phyloP scores from a whole-genome alignment of 2,888 invertebrate species.

The Spodoptera picta region DNA sequence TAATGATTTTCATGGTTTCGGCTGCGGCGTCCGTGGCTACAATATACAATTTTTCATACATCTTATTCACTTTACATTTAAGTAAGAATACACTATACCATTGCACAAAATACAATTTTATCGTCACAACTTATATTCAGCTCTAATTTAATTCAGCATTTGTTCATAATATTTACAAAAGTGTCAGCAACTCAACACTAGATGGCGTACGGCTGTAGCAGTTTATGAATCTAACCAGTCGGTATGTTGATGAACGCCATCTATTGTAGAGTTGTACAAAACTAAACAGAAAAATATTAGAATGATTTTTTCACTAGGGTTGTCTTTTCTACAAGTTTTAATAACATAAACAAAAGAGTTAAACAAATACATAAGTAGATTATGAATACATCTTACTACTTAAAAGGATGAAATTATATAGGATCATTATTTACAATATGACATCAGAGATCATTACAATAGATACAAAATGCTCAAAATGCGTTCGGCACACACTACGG shows the following conservation, averaged over 20 bases:
- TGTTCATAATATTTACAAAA: slow-evolving; percentile 57
- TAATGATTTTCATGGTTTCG: slow-evolving; percentile 74
- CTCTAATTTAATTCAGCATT: slow-evolving; percentile 45
- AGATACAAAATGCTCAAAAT: slow-evolving; percentile 58
- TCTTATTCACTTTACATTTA: slow-evolving; percentile 58
- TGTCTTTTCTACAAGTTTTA: slow-evolving; percentile 57
- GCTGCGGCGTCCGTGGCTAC: slow-evolving; percentile 75
- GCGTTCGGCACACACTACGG: slow-evolving; percentile 46
- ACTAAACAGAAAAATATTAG: slow-evolving; percentile 49
- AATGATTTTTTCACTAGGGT: slow-evolving; percentile 52
- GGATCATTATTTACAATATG: slow-evolving; percentile 60
- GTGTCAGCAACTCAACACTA: slow-evolving; percentile 34
- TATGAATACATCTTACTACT: slow-evolving; percentile 50
- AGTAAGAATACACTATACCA: slow-evolving; percentile 54
- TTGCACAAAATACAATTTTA: slow-evolving; percentile 60
- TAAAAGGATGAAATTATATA: slow-evolving; percentile 56
- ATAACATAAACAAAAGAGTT: slow-evolving; percentile 50
- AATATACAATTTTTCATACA: slow-evolving; percentile 67
- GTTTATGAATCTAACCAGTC: slow-evolving; percentile 4
- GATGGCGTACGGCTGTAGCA: slow-evolving; percentile 38
- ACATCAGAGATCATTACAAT: slow-evolving; percentile 59
- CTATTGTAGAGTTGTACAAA: slow-evolving; percentile 40
- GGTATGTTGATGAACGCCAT: slow-evolving; percentile 31
- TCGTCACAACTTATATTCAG: slow-evolving; percentile 46
- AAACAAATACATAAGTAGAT: slow-evolving; percentile 48